A percentile compares a stretch with the other conserved stretches of the same genome.
Conservation (phyloP, 2,113 vertebrate genomes). For the Entosphenus tridentatus region DNA sequence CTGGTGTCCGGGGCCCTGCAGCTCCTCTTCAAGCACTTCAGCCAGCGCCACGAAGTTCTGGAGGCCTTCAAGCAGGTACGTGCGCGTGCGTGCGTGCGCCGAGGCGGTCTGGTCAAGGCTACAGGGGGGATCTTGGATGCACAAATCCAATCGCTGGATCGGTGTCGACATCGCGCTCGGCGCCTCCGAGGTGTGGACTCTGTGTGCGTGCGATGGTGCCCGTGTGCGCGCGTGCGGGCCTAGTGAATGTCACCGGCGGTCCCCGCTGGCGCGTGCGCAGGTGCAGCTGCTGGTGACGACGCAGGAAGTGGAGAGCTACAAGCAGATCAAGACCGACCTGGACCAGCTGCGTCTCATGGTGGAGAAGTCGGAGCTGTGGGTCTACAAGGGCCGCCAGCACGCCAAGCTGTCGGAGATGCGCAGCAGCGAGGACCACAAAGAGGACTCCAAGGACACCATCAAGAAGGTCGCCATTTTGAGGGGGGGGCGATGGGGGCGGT, state of each 20-base stretch:
- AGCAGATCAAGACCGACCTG: slow-evolving; percentile 68
- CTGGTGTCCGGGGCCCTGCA: slow-evolving; percentile 74
- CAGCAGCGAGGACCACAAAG: slow-evolving; percentile 25
- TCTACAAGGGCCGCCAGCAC: slow-evolving; percentile 51
- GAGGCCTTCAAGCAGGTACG: slow-evolving; percentile 92
- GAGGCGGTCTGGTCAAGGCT: too few species aligned
- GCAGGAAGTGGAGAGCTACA: slow-evolving; percentile 93
- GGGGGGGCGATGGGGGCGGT: slow-evolving; percentile 25
- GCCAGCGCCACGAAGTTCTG: slow-evolving; percentile 80
- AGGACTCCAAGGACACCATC: slow-evolving; percentile 28
- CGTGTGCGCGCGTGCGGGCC: too few species aligned
- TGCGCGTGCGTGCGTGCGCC: too few species aligned
- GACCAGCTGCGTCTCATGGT: slow-evolving; percentile 81
- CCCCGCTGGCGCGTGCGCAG: slow-evolving; percentile 18
- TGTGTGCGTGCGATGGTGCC: too few species aligned
- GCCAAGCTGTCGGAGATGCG: slow-evolving; percentile 24
- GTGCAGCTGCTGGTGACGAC: slow-evolving; percentile 77
- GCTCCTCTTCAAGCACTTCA: slow-evolving; percentile 95
- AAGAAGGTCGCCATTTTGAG: slow-evolving; percentile 10
- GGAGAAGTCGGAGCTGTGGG: slow-evolving; percentile 93
- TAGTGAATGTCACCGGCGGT: too few species aligned
- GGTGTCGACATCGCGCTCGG: too few species aligned
- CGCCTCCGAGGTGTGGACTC: too few species aligned
- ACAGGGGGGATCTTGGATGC: too few species aligned
- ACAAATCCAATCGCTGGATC: too few species aligned